Evolutionary conservation across 1,140 invertebrate species (phyloP).

Genomic region (Heliconius himera): DNA sequence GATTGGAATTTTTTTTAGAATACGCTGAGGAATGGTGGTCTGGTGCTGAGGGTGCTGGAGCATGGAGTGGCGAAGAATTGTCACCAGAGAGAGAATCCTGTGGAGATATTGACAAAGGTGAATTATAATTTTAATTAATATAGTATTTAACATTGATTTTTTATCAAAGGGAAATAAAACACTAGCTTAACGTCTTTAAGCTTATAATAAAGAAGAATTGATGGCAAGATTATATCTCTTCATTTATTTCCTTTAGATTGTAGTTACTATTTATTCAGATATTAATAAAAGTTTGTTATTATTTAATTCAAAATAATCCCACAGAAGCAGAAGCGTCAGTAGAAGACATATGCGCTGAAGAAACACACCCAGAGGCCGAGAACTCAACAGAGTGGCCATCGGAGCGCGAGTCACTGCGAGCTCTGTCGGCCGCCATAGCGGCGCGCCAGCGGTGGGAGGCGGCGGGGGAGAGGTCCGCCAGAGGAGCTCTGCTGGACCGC

Average conservation of each 20-base stretch:
- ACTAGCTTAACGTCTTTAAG: no score
- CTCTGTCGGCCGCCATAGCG: conserved; percentile 85
- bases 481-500: conserved; percentile 55
- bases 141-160: no score
- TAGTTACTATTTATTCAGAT: no score
- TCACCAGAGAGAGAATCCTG: conserved; percentile 72
- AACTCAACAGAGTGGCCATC: conserved; percentile 55
- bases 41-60: conserved; percentile 61
- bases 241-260: no score
- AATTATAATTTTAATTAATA: no score
- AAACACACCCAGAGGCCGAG: background rate
- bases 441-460: conserved; percentile 83
- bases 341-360: conserved; percentile 17
- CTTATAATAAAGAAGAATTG: no score
- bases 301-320: background rate
- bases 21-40: conserved; percentile 75
- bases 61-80: conserved; percentile 76
- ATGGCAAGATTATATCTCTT: no score
- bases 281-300: background rate
- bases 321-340: conserved; percentile 31
- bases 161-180: no score
- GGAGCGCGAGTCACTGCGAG: conserved; percentile 85
- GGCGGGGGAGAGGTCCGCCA: conserved; percentile 70
- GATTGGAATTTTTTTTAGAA: conserved; percentile 58
- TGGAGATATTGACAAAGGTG: conserved; percentile 61